Base-by-base conservation (phyloP, 1,140 invertebrate genomes). In the Platyscapa corneri region DNA sequence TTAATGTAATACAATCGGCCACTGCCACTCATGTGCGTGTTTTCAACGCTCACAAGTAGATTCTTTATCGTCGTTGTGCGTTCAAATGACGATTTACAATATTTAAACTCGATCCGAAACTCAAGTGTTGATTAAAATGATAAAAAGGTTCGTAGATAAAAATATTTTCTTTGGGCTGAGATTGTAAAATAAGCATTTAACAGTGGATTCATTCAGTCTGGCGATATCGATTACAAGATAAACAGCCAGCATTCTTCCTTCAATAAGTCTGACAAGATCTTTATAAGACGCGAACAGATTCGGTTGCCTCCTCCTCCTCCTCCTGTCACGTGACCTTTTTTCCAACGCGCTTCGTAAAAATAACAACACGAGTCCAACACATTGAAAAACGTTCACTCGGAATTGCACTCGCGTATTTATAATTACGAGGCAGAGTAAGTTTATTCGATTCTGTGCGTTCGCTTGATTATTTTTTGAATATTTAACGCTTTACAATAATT, bases 171-270 rank as follows among this genome's bases (percentile, higher is more conserved):
- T n/a, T 37, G 34, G 0, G 7, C 20, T 20, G 39, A 81, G 3
- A 30, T 75, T 82, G 7, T 82, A 56, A 72, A 65, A 76, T 64
- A 53, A 77, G 23, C 56, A n/a, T 32, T 42, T 75, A 78, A 92
- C 90, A 92, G 89, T 89, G 87, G 87, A 37, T 85, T 88, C 90
- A 90, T 92, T 87, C 90, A 87, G 37, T 86, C 10, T 49, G 23
- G 72, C 80, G 46, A 75, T 91, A 90, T 92, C 89, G 84, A 87
- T 92, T 91, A 90, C 91, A 89, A 89, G 88, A 89, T 74, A 88
- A 92, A 92, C 90, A 92, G 81, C 83, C 84, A 67, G 79, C 56
- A 32, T 77, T 82, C n/a, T n/a, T 46, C 60, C 60, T 60, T 30
- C 72, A 32, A 72, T 32, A 53, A 82, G 23, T 42, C 49, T 20